Evolutionary conservation across 2,797 vertebrate species (phyloP).

Genomic region (Sarcoramphus papa): DNA sequence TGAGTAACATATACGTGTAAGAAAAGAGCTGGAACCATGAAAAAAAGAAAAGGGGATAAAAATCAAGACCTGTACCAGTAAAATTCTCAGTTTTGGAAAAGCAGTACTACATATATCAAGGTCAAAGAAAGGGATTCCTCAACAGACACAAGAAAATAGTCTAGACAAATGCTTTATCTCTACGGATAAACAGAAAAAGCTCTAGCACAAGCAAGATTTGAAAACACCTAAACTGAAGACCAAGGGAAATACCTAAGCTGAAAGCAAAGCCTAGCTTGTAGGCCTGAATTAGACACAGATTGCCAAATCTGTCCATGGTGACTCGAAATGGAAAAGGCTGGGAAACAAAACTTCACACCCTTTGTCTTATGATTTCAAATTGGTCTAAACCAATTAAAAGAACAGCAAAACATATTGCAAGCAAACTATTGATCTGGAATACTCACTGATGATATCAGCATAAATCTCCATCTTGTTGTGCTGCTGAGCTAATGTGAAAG

Average conservation of each 20-base stretch:
- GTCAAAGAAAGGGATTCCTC: not conserved
- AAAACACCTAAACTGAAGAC: not conserved
- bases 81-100: not conserved
- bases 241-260: not conserved
- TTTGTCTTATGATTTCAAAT: not conserved
- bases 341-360: not conserved
- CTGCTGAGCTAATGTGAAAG: conserved; percentile 94
- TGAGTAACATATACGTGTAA: not conserved
- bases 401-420: not conserved
- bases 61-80: not conserved
- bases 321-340: not conserved
- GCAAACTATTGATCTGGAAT: conserved; percentile 2
- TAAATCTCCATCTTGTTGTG: conserved; percentile 98
- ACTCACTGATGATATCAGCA: conserved; percentile 91
- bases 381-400: not conserved
- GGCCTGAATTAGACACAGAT: not conserved
- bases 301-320: not conserved
- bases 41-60: not conserved
- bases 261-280: not conserved
- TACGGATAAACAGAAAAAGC: not conserved
- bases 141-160: not conserved
- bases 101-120: not conserved
- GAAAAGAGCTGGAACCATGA: not conserved
- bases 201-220: not conserved
- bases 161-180: not conserved